Conservation (phyloP, 2,888 invertebrate genomes). For the Nemurella pictetii region DNA sequence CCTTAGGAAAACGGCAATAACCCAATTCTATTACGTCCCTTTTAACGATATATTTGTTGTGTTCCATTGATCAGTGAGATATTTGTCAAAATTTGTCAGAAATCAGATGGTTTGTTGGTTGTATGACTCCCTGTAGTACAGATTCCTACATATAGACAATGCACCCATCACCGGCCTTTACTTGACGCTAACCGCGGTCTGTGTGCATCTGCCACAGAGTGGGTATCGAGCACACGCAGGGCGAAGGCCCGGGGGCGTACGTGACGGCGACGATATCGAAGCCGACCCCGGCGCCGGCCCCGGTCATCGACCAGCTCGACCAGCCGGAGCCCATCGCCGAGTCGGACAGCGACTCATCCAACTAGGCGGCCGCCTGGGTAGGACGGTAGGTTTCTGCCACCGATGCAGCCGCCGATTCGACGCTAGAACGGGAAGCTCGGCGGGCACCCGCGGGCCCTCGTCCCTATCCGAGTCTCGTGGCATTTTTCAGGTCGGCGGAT, state of each 20-base stretch:
- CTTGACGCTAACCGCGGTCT: background rate
- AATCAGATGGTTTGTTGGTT: no score
- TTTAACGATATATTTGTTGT: no score
- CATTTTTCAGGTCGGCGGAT: no score
- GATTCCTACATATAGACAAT: no score
- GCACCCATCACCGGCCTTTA: no score
- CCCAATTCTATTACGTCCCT: no score
- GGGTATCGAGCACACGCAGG: slow-evolving; percentile 85
- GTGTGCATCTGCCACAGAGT: slow-evolving; percentile 59
- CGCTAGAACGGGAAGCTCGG: background rate
- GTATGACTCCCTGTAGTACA: no score
- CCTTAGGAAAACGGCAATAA: no score
- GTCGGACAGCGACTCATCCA: slow-evolving; percentile 54
- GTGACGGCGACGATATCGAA: slow-evolving; percentile 62
- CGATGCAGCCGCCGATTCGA: background rate
- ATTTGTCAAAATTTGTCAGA: no score
- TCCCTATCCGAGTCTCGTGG: no score
- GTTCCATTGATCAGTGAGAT: no score
- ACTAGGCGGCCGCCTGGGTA: background rate
- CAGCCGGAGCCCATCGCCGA: slow-evolving; percentile 47
- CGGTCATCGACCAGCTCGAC: slow-evolving; percentile 53
- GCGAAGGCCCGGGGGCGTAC: slow-evolving; percentile 70
- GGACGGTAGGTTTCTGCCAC: background rate
- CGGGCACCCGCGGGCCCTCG: no score
- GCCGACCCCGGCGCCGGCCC: slow-evolving; percentile 51